Evolutionary conservation across 2,113 vertebrate species (phyloP).

Genomic region (Archilochus colubris): DNA sequence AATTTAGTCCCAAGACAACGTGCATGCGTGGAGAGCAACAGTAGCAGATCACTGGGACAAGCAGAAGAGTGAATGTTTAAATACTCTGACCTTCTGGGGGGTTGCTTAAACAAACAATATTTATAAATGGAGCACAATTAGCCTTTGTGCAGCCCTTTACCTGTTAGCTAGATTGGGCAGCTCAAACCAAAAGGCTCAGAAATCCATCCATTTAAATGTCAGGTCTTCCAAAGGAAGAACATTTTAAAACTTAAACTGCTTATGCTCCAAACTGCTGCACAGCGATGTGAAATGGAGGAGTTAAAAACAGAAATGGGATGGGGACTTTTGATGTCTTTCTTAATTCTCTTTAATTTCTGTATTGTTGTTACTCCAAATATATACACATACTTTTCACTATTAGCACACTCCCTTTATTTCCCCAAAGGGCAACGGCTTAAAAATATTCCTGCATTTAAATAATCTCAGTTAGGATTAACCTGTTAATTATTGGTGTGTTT

Average conservation of each 20-base stretch:
- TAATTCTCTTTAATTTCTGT: slow-evolving; percentile 62
- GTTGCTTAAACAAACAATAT: neutral
- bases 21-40: neutral
- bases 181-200: neutral
- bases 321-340: slow-evolving; percentile 54
- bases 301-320: slow-evolving; percentile 34
- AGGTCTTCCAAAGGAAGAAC: slow-evolving; percentile 3
- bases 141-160: slow-evolving; percentile 13
- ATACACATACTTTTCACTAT: slow-evolving; percentile 53
- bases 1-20: neutral
- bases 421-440: slow-evolving; percentile 39
- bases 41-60: neutral
- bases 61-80: neutral
- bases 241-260: neutral
- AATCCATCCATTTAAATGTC: neutral
- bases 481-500: slow-evolving; percentile 32
- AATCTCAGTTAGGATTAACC: slow-evolving; percentile 41
- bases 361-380: slow-evolving; percentile 61
- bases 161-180: neutral
- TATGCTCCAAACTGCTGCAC: neutral
- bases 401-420: slow-evolving; percentile 52
- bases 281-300: neutral
- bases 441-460: slow-evolving; percentile 44
- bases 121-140: neutral
- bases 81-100: neutral